A percentile compares a stretch with the other conserved stretches of the same genome.
Evolutionary conservation across 1,140 invertebrate species (phyloP).

Genomic region (Venturia canescens): DNA sequence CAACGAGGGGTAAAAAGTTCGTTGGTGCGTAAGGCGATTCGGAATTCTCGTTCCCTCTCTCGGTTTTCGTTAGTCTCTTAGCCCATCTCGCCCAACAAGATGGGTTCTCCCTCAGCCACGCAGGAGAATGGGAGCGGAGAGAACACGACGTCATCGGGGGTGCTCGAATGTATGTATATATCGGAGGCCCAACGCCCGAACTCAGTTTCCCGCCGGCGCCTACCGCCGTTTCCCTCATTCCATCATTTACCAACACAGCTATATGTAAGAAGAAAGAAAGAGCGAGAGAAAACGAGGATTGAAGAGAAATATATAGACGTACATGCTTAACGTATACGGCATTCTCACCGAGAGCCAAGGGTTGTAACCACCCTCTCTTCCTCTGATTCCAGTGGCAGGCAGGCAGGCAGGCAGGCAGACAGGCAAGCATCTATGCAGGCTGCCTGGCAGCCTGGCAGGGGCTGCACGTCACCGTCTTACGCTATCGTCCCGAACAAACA

Average conservation of each 20-base stretch:
- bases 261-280: background rate
- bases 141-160: conserved; percentile 25
- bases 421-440: conserved; percentile 51
- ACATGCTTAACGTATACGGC: conserved; percentile 24
- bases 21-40: conserved; percentile 59
- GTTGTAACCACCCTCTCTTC: conserved; percentile 46
- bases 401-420: conserved; percentile 63
- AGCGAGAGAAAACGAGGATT: background rate
- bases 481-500: conserved; percentile 76
- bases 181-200: conserved; percentile 35
- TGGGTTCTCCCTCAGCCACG: conserved; percentile 35
- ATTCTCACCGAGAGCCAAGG: conserved; percentile 46
- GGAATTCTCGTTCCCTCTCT: conserved; percentile 71
- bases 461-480: conserved; percentile 76
- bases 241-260: conserved; percentile 42
- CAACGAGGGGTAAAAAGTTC: background rate
- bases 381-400: conserved; percentile 53
- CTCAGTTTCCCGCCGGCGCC: conserved; percentile 48
- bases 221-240: conserved; percentile 46
- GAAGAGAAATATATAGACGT: conserved; percentile 1
- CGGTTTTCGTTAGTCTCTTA: conserved; percentile 65
- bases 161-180: conserved; percentile 20
- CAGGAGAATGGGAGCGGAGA: conserved; percentile 4
- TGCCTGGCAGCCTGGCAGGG: conserved; percentile 62
- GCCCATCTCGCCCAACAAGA: conserved; percentile 54